Conservation (phyloP, 2,888 invertebrate species). For the Labia minor region DNA sequence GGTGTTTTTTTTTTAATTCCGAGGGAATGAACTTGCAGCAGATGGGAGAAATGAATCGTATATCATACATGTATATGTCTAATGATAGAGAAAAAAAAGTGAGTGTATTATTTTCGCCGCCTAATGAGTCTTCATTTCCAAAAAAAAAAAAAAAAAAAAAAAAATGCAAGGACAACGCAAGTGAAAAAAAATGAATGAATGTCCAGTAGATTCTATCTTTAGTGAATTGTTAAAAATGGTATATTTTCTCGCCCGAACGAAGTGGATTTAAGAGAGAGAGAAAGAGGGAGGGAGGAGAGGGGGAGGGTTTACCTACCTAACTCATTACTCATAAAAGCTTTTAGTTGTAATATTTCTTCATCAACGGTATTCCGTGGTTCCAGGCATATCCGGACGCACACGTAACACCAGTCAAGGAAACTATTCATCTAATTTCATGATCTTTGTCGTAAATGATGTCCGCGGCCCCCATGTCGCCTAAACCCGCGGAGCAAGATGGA, state of each 20-base stretch:
- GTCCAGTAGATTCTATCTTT: background rate
- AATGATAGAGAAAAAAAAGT: background rate
- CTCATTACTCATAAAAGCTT: slow-evolving; percentile 13
- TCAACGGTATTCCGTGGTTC: background rate
- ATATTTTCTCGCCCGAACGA: background rate
- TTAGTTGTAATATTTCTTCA: slow-evolving; percentile 13
- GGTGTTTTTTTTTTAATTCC: no score
- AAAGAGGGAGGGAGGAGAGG: no score
- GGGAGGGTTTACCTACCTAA: background rate
- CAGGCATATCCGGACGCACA: background rate
- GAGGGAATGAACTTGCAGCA: no score
- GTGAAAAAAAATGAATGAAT: background rate
- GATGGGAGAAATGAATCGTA: no score
- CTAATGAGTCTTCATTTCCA: background rate
- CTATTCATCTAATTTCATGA: slow-evolving; percentile 13
- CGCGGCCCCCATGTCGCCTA: slow-evolving; percentile 3
- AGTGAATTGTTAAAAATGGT: background rate
- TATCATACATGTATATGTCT: no score
- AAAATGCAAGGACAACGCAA: background rate
- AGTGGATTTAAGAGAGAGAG: no score
- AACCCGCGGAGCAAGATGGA: slow-evolving; percentile 1
- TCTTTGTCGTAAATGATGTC: background rate
- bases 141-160: no score
- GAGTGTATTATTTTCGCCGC: background rate
- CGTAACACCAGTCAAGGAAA: slow-evolving; percentile 1